These are phyloP conservation scores for Altica lythri DNA, from an alignment of 2,888 invertebrate species.

Conservation along the genomic window DNA sequence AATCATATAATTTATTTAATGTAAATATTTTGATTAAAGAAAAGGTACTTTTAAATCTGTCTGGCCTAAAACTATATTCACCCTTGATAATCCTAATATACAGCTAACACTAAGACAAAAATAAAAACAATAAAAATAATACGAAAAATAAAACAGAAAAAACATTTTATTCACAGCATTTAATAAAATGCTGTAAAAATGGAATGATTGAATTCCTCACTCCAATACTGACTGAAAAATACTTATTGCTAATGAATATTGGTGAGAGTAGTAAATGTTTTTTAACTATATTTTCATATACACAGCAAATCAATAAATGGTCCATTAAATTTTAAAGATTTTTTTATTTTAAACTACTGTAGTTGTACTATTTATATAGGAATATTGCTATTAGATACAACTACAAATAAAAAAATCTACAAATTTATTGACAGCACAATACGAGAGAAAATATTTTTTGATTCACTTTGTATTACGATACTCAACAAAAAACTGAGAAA, in stretches of 20 bases:
- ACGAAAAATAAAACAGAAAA: constrained; percentile 43
- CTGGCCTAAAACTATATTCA: constrained; percentile 18
- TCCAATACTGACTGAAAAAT: constrained; percentile 60
- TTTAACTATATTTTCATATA: constrained; percentile 37
- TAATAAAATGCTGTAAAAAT: constrained; percentile 41
- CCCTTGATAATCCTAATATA: constrained; percentile 30
- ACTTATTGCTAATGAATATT: constrained; percentile 61
- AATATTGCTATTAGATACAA: too few species aligned
- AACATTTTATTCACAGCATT: constrained; percentile 33
- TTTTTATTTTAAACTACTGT: too few species aligned
- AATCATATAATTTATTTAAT: too few species aligned
- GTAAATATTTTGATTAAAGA: too few species aligned
- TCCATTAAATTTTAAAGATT: neutral
- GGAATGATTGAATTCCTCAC: constrained; percentile 57
- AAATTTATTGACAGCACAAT: too few species aligned
- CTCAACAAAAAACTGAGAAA: constrained; percentile 48
- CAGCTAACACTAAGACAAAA: constrained; percentile 35
- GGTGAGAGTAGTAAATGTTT: constrained; percentile 47
- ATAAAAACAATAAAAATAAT: constrained; percentile 46
- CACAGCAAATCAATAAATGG: constrained; percentile 26
- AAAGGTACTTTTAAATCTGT: constrained; percentile 1
- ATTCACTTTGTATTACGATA: constrained; percentile 36
- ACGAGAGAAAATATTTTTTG: constrained; percentile 1
- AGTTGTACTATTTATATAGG: too few species aligned
- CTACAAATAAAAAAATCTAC: too few species aligned